Percentiles rank a stretch among this genome's conserved stretches.
phyloP scores from a whole-genome alignment of 2,797 vertebrate genomes.

The Macroramphosus scolopax region DNA sequence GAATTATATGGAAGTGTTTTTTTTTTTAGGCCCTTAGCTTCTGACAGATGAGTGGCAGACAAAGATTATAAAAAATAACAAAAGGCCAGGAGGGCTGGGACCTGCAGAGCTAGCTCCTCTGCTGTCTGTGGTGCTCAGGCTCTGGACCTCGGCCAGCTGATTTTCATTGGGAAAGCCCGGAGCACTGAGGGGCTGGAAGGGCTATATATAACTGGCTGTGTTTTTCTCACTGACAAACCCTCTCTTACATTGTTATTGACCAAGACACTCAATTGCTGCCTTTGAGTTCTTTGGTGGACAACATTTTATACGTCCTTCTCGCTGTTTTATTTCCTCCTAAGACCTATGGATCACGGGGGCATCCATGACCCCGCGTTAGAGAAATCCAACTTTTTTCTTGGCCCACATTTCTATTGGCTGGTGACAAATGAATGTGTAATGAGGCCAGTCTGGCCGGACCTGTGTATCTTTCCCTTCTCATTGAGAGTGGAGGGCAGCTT shows the following conservation, averaged over 20 bases:
- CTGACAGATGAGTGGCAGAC: constrained; percentile 75
- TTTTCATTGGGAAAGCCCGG: constrained; percentile 75
- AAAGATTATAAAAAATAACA: constrained; percentile 70
- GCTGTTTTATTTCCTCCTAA: constrained; percentile 35
- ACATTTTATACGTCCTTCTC: constrained; percentile 44
- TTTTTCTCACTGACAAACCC: constrained; percentile 69
- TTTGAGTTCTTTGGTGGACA: constrained; percentile 48
- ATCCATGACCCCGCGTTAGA: constrained; percentile 52
- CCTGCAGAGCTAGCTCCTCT: constrained; percentile 63
- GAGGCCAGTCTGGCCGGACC: constrained; percentile 58
- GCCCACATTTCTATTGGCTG: constrained; percentile 44
- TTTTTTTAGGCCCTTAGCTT: constrained; percentile 50
- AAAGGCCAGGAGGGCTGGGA: constrained; percentile 69
- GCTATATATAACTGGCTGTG: constrained; percentile 73
- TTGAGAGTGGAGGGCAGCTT: constrained; percentile 54
- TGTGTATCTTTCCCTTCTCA: constrained; percentile 43
- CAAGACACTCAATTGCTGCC: constrained; percentile 63
- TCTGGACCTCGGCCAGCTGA: constrained; percentile 63
- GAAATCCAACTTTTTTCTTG: constrained; percentile 42
- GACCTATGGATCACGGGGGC: constrained; percentile 41
- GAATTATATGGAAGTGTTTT: constrained; percentile 55
- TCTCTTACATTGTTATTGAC: constrained; percentile 70
- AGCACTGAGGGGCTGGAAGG: constrained; percentile 62
- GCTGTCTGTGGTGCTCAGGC: constrained; percentile 59
- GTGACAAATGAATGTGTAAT: constrained; percentile 67